Evolutionary conservation across 2,888 invertebrate species (phyloP).

Genomic region (Tineola bisselliella): DNA sequence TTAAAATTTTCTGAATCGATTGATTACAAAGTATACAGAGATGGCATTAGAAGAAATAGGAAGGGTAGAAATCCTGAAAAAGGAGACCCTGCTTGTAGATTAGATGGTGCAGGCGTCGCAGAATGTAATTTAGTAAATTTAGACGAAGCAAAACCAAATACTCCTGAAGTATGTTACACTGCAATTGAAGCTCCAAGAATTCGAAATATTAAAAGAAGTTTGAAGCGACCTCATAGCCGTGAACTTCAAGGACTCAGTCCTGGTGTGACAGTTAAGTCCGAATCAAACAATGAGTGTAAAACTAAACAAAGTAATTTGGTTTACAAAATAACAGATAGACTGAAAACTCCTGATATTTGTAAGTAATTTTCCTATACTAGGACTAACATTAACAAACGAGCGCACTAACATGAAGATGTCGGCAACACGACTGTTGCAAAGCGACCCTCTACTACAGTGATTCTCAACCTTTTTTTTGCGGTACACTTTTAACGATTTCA

Average conservation of each 20-base stretch:
- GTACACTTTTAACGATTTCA: no score
- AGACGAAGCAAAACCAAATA: not conserved
- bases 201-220: slow-evolving; percentile 47
- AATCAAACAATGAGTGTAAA: not conserved
- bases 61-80: not conserved
- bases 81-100: not conserved
- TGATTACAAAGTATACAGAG: slow-evolving; percentile 30
- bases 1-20: slow-evolving; percentile 28
- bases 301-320: not conserved
- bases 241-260: slow-evolving; percentile 47
- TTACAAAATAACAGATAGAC: slow-evolving; percentile 21
- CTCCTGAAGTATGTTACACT: not conserved
- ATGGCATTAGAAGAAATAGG: slow-evolving; percentile 18
- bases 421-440: no score
- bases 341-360: slow-evolving; percentile 34
- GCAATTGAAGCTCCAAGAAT: slow-evolving; percentile 29
- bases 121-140: not conserved
- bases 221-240: slow-evolving; percentile 48
- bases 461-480: no score
- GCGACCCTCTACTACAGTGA: no score
- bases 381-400: no score
- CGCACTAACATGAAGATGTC: no score
- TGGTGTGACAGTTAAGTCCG: not conserved
- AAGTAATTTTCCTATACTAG: slow-evolving; percentile 23
- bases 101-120: not conserved